A percentile compares a stretch with the other conserved stretches of the same genome.
phyloP scores from a whole-genome alignment of 2,888 invertebrate genomes.

The Epicampocera succincta region DNA sequence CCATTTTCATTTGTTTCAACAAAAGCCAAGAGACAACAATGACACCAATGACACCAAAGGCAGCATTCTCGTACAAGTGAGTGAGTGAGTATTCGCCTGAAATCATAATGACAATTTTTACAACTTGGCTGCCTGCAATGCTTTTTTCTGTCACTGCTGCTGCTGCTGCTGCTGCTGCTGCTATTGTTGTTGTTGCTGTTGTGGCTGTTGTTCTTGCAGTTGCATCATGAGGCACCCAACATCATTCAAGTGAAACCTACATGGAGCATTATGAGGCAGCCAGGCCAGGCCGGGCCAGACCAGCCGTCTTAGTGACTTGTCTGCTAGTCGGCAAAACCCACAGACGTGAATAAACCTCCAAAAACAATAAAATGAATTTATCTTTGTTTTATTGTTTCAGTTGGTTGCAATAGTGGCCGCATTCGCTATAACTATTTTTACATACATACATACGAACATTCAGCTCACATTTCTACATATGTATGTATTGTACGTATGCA shows the following conservation, averaged over 20 bases:
- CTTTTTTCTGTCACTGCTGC: conserved; percentile 24
- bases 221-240: conserved; percentile 30
- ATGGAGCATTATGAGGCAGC: conserved; percentile 33
- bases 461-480: neutral
- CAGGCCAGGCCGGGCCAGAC: neutral
- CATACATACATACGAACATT: neutral
- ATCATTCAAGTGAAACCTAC: conserved; percentile 45
- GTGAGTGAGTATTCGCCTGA: conserved; percentile 25
- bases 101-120: conserved; percentile 41
- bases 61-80: conserved; percentile 9
- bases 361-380: conserved; percentile 40
- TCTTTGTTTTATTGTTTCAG: conserved; percentile 36
- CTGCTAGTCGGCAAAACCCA: conserved; percentile 35
- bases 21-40: conserved; percentile 34
- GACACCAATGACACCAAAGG: neutral
- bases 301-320: conserved; percentile 16
- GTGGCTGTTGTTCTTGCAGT: conserved; percentile 11
- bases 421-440: neutral
- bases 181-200: conserved; percentile 4
- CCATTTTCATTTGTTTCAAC: conserved; percentile 45
- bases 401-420: neutral
- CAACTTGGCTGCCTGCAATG: conserved; percentile 31
- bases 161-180: neutral
- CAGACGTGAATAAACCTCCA: conserved; percentile 33
- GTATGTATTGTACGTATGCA: no score